Evolutionary conservation across 1,140 invertebrate genomes (phyloP).

Genomic region (Drosophila dunni): DNA sequence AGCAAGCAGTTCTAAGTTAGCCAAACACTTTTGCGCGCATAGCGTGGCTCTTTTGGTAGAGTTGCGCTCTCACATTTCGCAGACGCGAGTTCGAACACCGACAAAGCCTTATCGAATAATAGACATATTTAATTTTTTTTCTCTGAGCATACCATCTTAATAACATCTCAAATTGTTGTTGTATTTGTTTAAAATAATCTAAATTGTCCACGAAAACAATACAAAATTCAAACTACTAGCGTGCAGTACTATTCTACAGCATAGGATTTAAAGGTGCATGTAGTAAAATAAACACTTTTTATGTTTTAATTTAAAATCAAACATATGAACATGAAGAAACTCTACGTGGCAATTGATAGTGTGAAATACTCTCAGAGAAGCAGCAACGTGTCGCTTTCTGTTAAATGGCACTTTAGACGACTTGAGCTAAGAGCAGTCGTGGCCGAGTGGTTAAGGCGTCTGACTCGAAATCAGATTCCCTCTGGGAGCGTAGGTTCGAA

Average conservation of each 20-base stretch:
- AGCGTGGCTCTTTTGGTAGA: too few relatives aligned
- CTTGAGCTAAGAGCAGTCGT: constrained; percentile 60
- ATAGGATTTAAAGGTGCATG: background rate
- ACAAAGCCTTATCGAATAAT: too few relatives aligned
- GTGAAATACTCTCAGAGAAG: background rate
- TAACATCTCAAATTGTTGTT: constrained; percentile 8
- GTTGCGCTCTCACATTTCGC: too few relatives aligned
- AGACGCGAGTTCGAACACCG: too few relatives aligned
- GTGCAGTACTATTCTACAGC: background rate
- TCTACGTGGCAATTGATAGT: constrained; percentile 37
- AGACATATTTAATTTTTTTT: too few relatives aligned
- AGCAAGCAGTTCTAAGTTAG: too few relatives aligned
- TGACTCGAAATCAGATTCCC: constrained; percentile 94
- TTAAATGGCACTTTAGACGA: constrained; percentile 21
- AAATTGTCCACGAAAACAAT: background rate
- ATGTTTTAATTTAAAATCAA: background rate
- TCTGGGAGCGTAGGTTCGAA: constrained; percentile 94
- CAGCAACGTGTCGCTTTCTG: background rate
- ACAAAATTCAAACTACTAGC: constrained; percentile 4
- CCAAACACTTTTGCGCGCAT: too few relatives aligned
- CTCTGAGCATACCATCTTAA: too few relatives aligned
- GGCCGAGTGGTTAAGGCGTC: constrained; percentile 94
- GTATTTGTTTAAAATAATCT: background rate
- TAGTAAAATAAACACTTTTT: constrained; percentile 1
- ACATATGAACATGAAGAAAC: background rate